Evolutionary conservation across 2,888 invertebrate genomes (phyloP).

Genomic region (Noctua pronuba): DNA sequence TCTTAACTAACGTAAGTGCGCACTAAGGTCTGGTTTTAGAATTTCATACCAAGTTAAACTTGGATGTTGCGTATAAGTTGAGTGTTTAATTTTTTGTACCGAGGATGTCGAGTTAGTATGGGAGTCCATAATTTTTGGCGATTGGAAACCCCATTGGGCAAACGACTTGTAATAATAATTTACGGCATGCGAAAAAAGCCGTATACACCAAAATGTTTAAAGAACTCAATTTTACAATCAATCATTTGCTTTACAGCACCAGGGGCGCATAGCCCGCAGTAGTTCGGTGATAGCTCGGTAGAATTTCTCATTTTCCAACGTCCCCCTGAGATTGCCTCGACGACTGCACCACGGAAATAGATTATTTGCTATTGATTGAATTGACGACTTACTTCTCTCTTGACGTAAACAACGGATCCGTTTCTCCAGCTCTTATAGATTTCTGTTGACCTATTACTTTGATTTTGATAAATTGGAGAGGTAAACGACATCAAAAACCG

Average conservation of each 20-base stretch:
- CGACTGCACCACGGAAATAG: conserved; percentile 82
- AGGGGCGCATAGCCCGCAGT: conserved; percentile 69
- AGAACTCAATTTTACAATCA: conserved; percentile 42
- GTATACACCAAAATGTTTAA: not conserved
- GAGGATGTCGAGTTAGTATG: not conserved
- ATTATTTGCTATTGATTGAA: conserved; percentile 85
- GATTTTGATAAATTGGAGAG: conserved; percentile 24
- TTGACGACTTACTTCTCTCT: conserved; percentile 75
- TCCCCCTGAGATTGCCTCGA: conserved; percentile 77
- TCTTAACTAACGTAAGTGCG: too few species aligned
- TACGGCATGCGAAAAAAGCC: not conserved
- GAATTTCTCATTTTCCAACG: conserved; percentile 79
- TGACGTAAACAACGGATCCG: conserved; percentile 74
- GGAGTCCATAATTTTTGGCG: not conserved
- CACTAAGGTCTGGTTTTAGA: not conserved
- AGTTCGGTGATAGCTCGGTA: conserved; percentile 69
- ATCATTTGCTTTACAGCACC: conserved; percentile 62
- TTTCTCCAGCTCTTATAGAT: conserved; percentile 65
- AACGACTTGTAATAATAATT: not conserved
- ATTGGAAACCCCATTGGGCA: not conserved
- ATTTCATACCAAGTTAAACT: not conserved
- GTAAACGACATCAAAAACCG: too few species aligned
- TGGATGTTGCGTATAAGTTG: not conserved
- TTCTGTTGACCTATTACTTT: conserved; percentile 60
- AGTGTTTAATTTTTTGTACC: not conserved